phyloP scores from a whole-genome alignment of 2,797 vertebrate genomes.

The Alcedo quadribrachys region DNA sequence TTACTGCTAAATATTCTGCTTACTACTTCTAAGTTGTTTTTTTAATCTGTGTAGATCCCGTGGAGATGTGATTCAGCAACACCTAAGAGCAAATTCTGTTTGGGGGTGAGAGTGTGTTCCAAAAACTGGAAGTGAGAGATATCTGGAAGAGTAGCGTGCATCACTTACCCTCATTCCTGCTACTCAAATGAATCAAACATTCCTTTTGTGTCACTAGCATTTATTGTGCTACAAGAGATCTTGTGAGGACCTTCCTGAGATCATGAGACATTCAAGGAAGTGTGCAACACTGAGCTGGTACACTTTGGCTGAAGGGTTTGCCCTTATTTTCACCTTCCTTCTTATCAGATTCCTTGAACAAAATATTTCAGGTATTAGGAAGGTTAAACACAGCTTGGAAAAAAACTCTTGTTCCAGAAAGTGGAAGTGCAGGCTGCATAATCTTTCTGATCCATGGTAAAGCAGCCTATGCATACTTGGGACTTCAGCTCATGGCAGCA shows the following conservation, averaged over 20 bases:
- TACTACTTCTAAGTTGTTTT: slow-evolving; percentile 16
- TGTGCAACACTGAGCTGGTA: fast-evolving
- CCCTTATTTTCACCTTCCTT: neutral
- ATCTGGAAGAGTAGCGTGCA: neutral
- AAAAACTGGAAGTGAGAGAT: neutral
- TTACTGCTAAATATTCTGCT: neutral
- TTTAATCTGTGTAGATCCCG: neutral
- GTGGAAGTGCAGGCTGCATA: neutral
- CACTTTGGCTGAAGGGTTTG: neutral
- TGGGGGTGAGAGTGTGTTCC: neutral
- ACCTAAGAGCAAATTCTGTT: neutral
- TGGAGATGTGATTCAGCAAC: neutral
- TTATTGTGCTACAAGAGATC: neutral
- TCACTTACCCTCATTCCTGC: neutral
- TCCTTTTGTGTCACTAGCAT: neutral
- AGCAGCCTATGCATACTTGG: neutral
- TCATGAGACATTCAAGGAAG: neutral
- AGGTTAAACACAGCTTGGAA: neutral
- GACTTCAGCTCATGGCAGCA: neutral
- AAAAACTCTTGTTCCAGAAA: neutral
- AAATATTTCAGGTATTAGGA: neutral
- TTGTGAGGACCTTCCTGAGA: neutral
- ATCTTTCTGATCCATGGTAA: neutral
- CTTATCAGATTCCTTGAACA: neutral
- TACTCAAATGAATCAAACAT: neutral